These are phyloP conservation scores for Eufriesea mexicana DNA, from an alignment of 1,140 invertebrate genomes.

Conservation along the genomic window DNA sequence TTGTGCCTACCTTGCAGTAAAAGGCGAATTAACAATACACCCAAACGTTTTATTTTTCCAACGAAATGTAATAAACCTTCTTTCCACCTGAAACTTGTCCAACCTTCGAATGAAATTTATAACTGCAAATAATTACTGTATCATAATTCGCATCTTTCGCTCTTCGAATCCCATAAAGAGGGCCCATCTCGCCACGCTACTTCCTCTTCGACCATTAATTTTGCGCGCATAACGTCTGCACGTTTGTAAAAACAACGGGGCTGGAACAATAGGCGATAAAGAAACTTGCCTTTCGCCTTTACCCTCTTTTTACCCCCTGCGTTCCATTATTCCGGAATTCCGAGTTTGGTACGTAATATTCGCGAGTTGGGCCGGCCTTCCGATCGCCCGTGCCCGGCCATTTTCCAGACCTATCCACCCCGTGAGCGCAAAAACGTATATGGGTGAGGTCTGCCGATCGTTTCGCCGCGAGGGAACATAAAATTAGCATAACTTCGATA, in stretches of 20 bases:
- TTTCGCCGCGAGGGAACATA: constrained; percentile 65
- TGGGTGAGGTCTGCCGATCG: constrained; percentile 59
- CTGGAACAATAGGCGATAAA: constrained; percentile 13
- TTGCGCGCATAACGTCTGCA: not conserved
- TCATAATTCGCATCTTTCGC: too few species aligned
- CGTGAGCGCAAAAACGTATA: constrained; percentile 67
- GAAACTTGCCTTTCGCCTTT: not conserved
- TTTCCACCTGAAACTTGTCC: too few species aligned
- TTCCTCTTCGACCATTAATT: not conserved
- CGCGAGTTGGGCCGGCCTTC: constrained; percentile 53
- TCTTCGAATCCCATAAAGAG: too few species aligned
- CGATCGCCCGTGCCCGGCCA: not conserved
- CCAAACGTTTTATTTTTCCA: too few species aligned
- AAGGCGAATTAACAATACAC: too few species aligned
- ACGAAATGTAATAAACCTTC: too few species aligned
- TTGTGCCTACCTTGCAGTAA: too few species aligned
- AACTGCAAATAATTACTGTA: too few species aligned
- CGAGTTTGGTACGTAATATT: constrained; percentile 51
- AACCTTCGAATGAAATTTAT: too few species aligned
- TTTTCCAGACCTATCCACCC: constrained; percentile 52
- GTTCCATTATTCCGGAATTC: constrained; percentile 62
- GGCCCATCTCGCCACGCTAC: not conserved
- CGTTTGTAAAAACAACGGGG: not conserved
- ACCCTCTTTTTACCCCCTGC: constrained; percentile 2
- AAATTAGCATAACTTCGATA: constrained; percentile 77